Percentiles rank a stretch among this genome's conserved stretches.
Evolutionary conservation across 2,113 vertebrate genomes (phyloP).

Genomic region (Probosciger aterrimus): DNA sequence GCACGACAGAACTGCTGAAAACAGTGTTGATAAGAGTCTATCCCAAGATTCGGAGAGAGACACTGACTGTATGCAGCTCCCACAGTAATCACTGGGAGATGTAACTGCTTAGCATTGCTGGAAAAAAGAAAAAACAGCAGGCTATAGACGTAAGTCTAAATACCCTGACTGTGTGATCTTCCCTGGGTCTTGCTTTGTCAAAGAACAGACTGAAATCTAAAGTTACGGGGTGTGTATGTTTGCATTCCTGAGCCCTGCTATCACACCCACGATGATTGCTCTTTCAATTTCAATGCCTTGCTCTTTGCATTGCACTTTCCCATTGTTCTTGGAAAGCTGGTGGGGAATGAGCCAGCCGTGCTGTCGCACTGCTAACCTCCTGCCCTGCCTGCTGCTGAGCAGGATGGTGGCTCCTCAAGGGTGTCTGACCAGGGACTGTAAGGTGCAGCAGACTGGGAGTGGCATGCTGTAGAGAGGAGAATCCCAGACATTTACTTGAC

Average conservation of each 20-base stretch:
- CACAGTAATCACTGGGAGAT: neutral
- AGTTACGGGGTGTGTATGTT: neutral
- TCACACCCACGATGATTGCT: neutral
- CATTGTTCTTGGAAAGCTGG: neutral
- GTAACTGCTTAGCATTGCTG: neutral
- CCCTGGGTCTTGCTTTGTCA: neutral
- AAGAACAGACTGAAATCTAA: neutral
- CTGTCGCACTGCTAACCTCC: neutral
- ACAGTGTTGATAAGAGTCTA: neutral
- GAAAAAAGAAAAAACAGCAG: neutral
- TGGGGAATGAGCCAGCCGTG: neutral
- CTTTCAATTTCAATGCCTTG: neutral
- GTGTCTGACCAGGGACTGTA: fast-evolving
- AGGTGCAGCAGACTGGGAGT: neutral
- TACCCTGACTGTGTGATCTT: neutral
- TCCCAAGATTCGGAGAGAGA: neutral
- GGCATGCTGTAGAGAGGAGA: neutral
- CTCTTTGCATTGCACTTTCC: neutral
- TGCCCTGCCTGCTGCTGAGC: neutral
- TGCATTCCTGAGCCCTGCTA: neutral
- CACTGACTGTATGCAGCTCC: neutral
- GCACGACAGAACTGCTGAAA: neutral
- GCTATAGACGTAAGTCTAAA: neutral
- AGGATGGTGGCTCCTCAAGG: fast-evolving
- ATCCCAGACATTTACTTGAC: too few relatives aligned